Base-by-base conservation (phyloP, 2,797 vertebrate genomes). In the Coregonus ussuriensis region DNA sequence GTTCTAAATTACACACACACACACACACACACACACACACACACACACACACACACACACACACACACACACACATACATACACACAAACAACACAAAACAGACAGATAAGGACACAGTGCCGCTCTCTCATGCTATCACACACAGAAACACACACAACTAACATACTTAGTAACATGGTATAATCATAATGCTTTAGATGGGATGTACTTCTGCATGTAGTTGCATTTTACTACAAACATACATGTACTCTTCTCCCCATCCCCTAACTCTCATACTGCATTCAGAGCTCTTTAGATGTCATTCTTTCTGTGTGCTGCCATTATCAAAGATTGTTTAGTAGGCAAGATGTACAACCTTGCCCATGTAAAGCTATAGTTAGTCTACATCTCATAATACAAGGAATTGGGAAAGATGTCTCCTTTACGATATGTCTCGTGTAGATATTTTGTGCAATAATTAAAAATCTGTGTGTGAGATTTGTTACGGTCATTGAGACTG, bases 361-460 rank as follows among this genome's bases (percentile, higher is more conserved):
- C 21, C 9, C 11, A 63, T 63, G 59, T 63, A 63, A 25, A 29
- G 59, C n/a, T 63, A 3, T 35, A 35, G 15, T 68, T 35, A 68
- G 33, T 72, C 54, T 76, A 41, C 68, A 77, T 82, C 77, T 37
- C n/a, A 77, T 72, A 37, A 77, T 72, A 79, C 79, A 29, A n/a
- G 31, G 11, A 47, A 47, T n/a, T 54, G 73, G 0, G 52, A 59
- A 73, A 31, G 59, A 65, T 29, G 37, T 77, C 81, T 68, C 76
- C 77, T 68, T 4, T 53, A 76, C 80, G 75, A 31, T 68, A 74
- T 80, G 83, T 84, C 25, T 31, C 1, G 4, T 59, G 78, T 87
- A 73, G 87, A 52, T 86, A 88, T 88, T 85, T 86, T 88, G 91
- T 91, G 91, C 90, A 92, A 92, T 93, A 92, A 92, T 53, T 29